phyloP scores from a whole-genome alignment of 2,113 vertebrate genomes.

The Capricornis sumatraensis region DNA sequence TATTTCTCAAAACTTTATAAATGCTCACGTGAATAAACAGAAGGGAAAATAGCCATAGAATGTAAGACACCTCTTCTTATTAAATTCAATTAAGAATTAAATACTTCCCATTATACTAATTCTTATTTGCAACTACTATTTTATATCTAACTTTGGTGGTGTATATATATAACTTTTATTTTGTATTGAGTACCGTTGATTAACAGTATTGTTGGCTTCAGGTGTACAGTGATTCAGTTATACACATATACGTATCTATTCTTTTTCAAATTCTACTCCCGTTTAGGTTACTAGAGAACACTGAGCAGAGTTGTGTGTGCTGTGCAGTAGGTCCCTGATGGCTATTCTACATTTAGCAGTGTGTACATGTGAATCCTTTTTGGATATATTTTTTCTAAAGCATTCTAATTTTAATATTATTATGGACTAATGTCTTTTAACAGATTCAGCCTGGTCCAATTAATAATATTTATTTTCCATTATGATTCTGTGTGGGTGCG shows the following conservation, averaged over 20 bases:
- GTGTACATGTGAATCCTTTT: background rate
- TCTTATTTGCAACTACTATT: background rate
- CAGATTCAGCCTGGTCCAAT: background rate
- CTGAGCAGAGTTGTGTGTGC: background rate
- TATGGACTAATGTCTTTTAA: background rate
- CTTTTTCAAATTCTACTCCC: background rate
- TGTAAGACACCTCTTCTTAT: background rate
- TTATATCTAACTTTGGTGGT: background rate
- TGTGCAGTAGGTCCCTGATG: background rate
- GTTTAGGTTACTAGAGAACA: background rate
- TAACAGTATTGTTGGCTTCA: background rate
- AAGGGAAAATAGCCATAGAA: background rate
- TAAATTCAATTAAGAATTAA: background rate
- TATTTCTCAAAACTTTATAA: background rate
- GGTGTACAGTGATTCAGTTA: background rate
- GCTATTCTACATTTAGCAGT: background rate
- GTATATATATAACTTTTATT: background rate
- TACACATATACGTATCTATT: background rate
- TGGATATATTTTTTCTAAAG: background rate
- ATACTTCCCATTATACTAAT: background rate
- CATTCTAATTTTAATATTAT: background rate
- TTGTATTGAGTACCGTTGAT: background rate
- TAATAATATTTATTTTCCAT: background rate
- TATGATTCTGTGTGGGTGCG: background rate
- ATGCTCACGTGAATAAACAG: background rate